Base-by-base conservation (phyloP, 2,797 vertebrate species). In the Sphaeramia orbicularis region DNA sequence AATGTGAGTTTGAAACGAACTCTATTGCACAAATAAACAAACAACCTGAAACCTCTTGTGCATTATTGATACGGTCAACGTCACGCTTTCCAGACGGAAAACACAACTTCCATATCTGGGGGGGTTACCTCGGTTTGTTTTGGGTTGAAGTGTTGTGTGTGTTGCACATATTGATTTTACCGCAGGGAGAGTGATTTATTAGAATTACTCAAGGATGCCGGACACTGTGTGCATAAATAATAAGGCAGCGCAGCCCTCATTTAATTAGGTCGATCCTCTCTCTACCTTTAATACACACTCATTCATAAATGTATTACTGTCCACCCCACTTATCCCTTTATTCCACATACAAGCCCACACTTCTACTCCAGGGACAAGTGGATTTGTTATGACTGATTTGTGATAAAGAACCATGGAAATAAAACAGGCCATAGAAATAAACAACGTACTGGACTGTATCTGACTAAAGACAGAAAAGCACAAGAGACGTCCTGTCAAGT, bases 101-200 rank as follows among this genome's bases (percentile, higher is more conserved):
- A 77, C 59, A 64, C 61, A 35, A 48, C 16, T 55, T 70, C 55
- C 49, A 43, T 73, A 80, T 81, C 53, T 45, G 40, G 60, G 67
- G 53, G 62, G 61, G 21, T 78, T 75, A 65, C 80, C 67, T 52
- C 19, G 37, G 71, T 86, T 82, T 82, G 84, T 84, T 91, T 81
- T 59, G 60, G 75, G 60, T 64, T 61, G 62, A 81, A 45, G 53
- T 48, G 56, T 51, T 77, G 71, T 79, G 66, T 81, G 80, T 64
- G 67, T 69, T 53, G 65, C 54, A 52, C 74, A 62, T 84, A 89
- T 84, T 81, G 87, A 89, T 90, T 87, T 84, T 74, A 74, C 86
- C 55, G 60, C 67, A 78, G 81, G 74, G 78, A 77, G 78, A 81
- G 75, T 86, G 81, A 91, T 88, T 82, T 83, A 86, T 89, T 76